A percentile compares a stretch with the other conserved stretches of the same genome.
Conservation (phyloP, 2,888 invertebrate species). For the Bombylius major region DNA sequence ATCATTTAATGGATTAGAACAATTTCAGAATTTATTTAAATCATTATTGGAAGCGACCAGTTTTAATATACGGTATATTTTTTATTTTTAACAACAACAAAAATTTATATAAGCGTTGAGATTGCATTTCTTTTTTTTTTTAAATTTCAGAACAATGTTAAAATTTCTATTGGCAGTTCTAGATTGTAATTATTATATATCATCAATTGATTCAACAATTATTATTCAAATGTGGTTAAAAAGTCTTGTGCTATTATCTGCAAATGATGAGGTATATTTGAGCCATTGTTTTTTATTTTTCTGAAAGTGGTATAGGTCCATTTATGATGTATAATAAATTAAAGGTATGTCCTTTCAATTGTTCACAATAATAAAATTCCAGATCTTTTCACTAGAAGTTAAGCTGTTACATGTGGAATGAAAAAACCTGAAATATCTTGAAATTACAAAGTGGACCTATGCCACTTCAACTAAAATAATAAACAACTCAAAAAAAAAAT, state of each 20-base stretch:
- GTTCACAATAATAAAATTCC: too few species aligned
- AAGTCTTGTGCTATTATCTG: constrained; percentile 28
- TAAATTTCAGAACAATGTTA: constrained; percentile 17
- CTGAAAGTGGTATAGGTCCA: too few species aligned
- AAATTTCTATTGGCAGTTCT: constrained; percentile 24
- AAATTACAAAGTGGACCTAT: too few species aligned
- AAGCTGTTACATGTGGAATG: too few species aligned
- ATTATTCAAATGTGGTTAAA: constrained; percentile 33
- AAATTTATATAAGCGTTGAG: not conserved
- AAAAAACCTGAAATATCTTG: too few species aligned
- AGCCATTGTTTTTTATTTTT: too few species aligned
- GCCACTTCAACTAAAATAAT: too few species aligned
- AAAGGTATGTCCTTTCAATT: too few species aligned
- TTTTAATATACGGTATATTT: constrained; percentile 21
- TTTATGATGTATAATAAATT: too few species aligned
- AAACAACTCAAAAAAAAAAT: not conserved
- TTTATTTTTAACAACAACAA: not conserved
- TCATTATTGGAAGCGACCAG: constrained; percentile 24
- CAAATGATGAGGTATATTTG: constrained; percentile 23
- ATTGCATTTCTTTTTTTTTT: not conserved
- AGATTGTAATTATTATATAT: constrained; percentile 16
- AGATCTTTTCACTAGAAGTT: too few species aligned
- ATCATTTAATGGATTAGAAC: constrained; percentile 14
- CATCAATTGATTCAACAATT: constrained; percentile 17
- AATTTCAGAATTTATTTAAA: constrained; percentile 23